Percentiles rank a stretch among this genome's conserved stretches.
Evolutionary conservation across 2,113 vertebrate genomes (phyloP).

Genomic region (Rhipidura dahli): DNA sequence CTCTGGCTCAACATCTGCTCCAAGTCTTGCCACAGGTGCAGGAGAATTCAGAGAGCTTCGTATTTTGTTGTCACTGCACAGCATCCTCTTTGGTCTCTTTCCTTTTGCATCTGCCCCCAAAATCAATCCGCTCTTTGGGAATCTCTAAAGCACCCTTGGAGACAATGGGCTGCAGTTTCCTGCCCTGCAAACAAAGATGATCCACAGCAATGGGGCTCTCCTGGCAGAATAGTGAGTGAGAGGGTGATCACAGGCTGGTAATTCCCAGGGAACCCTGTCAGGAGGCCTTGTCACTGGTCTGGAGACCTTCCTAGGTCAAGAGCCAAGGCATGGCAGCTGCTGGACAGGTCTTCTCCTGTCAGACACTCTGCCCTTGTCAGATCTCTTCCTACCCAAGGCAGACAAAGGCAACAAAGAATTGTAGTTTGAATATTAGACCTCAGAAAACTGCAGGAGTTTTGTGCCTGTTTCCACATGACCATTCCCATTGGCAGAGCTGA

Average conservation of each 20-base stretch:
- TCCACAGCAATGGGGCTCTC: no score
- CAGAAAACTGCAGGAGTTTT: background rate
- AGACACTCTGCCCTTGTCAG: accelerated
- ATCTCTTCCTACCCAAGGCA: background rate
- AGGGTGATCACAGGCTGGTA: background rate
- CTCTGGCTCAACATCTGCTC: background rate
- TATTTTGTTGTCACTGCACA: background rate
- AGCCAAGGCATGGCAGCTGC: background rate
- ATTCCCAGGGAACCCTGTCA: background rate
- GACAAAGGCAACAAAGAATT: background rate
- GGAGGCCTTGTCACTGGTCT: background rate
- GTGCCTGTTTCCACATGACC: background rate
- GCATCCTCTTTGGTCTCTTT: background rate
- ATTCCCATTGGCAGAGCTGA: background rate
- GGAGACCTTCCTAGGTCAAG: background rate
- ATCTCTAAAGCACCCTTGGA: background rate
- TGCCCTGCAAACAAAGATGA: background rate
- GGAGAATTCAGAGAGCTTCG: background rate
- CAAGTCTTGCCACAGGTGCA: background rate
- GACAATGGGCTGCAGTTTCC: accelerated
- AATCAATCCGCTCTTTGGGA: background rate
- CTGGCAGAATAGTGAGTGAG: background rate
- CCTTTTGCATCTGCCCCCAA: background rate
- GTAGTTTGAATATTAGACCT: background rate
- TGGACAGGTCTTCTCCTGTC: background rate